Percentiles rank a stretch among this genome's conserved stretches.
phyloP scores from a whole-genome alignment of 2,888 invertebrate genomes.

The Leucophenga montana region DNA sequence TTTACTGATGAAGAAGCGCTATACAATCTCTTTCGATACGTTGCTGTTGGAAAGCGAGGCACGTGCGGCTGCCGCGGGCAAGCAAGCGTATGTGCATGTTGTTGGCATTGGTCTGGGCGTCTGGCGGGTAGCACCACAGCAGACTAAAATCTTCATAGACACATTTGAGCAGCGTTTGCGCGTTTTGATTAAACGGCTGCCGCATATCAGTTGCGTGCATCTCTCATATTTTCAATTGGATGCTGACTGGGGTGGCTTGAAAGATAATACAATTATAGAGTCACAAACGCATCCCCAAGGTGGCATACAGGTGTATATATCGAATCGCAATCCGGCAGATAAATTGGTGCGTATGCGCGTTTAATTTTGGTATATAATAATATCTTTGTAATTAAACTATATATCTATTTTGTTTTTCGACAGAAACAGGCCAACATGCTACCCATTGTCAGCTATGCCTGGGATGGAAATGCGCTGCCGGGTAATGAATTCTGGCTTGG shows the following conservation, averaged over 20 bases:
- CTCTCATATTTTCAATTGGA: constrained; percentile 77
- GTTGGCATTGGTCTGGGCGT: constrained; percentile 81
- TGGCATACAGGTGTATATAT: constrained; percentile 75
- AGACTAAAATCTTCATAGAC: constrained; percentile 78
- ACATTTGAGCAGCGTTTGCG: constrained; percentile 78
- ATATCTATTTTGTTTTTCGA: background rate
- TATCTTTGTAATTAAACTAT: background rate
- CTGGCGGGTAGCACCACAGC: constrained; percentile 78
- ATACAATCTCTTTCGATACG: constrained; percentile 77
- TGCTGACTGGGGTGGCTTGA: constrained; percentile 73
- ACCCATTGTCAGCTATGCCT: constrained; percentile 80
- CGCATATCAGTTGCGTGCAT: constrained; percentile 78
- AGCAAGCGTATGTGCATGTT: constrained; percentile 78
- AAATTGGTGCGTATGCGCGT: constrained; percentile 65
- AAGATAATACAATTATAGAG: constrained; percentile 71
- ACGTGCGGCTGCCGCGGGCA: constrained; percentile 74
- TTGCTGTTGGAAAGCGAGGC: constrained; percentile 78
- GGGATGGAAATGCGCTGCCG: constrained; percentile 83
- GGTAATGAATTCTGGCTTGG: constrained; percentile 83
- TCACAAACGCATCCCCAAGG: constrained; percentile 65
- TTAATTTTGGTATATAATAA: too few species aligned
- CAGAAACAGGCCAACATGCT: constrained; percentile 73
- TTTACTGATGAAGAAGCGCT: constrained; percentile 71
- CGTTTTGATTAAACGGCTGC: constrained; percentile 73
- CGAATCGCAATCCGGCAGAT: constrained; percentile 76